Base-by-base conservation (phyloP, 2,113 vertebrate genomes). In the Ancistrus triradiatus region DNA sequence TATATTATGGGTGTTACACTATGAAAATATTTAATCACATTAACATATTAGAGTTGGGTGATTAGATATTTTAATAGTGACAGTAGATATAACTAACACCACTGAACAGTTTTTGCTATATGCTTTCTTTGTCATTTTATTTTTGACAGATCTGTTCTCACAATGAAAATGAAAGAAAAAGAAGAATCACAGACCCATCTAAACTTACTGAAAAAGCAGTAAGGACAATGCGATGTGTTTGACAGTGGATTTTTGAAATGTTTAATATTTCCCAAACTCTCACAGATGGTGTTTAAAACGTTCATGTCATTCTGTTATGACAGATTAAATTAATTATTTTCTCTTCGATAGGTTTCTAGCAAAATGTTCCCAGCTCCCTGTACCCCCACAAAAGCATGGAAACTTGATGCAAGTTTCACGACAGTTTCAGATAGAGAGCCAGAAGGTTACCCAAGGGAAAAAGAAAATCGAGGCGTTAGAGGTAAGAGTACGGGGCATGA, bases 171-270 rank as follows among this genome's bases (percentile, higher is more conserved):
- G 22, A 74, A 56, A 21, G 52, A 80, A 13, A 86, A 80, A 71
- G 80, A 80, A 4, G 82, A 80, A 66, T 74, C 35, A 17, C 87
- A 85, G 68, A 80, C 78, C 46, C 86, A 90, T 74, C 77, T 90
- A 10, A 87, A 87, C 72, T 51, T 21, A 2, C 5, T 89, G 2
- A 89, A 87, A 79, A 76, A 65, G 4, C 78, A 68, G 86, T 86
- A 57, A 61, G n/a, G 67, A 48, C 7, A 31, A 31, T 31, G 7
- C 7, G 7, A 31, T 31, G 7, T 31, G 7, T n/a, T n/a, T n/a
- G n/a, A n/a, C n/a, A n/a, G n/a, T n/a, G n/a, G n/a, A n/a, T n/a
- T n/a, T n/a, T n/a, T n/a, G n/a, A n/a, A n/a, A n/a, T n/a, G n/a
- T n/a, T n/a, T n/a, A n/a, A n/a, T n/a, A n/a, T n/a, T n/a, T n/a